Evolutionary conservation across 2,113 vertebrate genomes (phyloP), one percentile per base, ranked within the genome.

Genomic region (Pseudolaguvia tuberculata): DNA sequence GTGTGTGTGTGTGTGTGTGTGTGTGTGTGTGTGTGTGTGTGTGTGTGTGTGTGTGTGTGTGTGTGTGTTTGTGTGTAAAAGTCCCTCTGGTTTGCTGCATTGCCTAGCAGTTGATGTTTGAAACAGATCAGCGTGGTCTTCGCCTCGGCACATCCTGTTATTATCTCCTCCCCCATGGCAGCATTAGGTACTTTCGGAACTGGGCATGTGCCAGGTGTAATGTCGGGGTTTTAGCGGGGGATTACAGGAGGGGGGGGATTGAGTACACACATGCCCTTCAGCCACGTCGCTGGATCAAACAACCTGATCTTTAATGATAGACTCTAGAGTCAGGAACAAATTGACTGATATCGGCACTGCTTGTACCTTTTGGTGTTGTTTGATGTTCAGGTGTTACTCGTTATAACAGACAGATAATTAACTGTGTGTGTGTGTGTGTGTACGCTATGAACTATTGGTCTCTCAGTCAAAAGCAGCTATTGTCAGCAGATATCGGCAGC

Each of bases 101-200:
- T 25, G 0, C 39, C 6, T 78, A 77, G 56, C 25, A 75, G 55
- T 69, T 57, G 63, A 68, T 70, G 79, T 81, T 82, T 81, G 80
- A 85, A 76, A 70, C 76, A 77, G 82, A 86, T 78, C 83, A 78
- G 83, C 62, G 79, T 73, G 57, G 82, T 72, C 29, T 80, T 85
- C 80, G 84, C 81, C 73, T 77, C 72, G 78, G 73, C 66, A 73
- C 80, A 85, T 88, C 85, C 88, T 88, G 87, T 86, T 81, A 88
- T 88, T 87, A 88, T 84, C 57, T 31, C 67, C 82, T 82, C 80
- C 25, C 51, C 80, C 58, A 82, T 78, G 84, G 79, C 80, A 80
- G 75, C 83, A 75, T 78, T 78, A 82, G 88, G 84, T 78, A 23
- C 79, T 83, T 83, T 79, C 83, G 82, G 82, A 86, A 69, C 79